phyloP scores from a whole-genome alignment of 2,797 vertebrate genomes.

The Phalanger gymnotis region DNA sequence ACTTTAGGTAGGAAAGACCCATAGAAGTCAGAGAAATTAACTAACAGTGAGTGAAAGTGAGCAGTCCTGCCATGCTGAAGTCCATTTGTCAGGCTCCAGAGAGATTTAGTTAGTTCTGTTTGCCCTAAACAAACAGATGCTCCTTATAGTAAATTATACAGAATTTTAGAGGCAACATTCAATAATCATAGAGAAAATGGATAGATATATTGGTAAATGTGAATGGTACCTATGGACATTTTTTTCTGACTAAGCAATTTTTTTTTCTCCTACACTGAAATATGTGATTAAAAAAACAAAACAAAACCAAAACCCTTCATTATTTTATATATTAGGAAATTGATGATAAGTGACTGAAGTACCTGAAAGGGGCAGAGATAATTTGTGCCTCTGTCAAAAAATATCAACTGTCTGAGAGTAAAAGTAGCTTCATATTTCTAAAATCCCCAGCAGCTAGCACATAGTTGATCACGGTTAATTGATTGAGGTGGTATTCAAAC shows the following conservation, averaged over 20 bases:
- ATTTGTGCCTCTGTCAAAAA: not conserved
- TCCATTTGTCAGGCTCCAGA: not conserved
- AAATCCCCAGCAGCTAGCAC: not conserved
- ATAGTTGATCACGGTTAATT: not conserved
- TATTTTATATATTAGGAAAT: not conserved
- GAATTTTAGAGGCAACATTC: not conserved
- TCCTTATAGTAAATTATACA: not conserved
- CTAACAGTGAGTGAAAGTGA: not conserved
- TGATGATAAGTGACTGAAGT: not conserved
- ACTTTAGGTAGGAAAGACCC: not conserved
- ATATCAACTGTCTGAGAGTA: not conserved
- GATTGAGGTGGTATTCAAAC: not conserved
- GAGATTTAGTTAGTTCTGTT: not conserved
- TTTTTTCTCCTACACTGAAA: not conserved
- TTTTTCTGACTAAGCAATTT: not conserved
- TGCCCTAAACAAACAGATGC: not conserved
- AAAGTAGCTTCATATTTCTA: not conserved
- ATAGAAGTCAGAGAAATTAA: not conserved
- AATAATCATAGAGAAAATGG: not conserved
- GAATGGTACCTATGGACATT: not conserved
- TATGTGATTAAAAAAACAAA: not conserved
- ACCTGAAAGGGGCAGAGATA: not conserved
- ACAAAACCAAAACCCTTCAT: too few relatives aligned
- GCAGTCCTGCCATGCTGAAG: not conserved
- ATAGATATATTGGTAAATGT: not conserved